A percentile compares a stretch with the other conserved stretches of the same genome.
Evolutionary conservation across 1,140 invertebrate genomes (phyloP).

Genomic region (Brachionus koreanus): DNA sequence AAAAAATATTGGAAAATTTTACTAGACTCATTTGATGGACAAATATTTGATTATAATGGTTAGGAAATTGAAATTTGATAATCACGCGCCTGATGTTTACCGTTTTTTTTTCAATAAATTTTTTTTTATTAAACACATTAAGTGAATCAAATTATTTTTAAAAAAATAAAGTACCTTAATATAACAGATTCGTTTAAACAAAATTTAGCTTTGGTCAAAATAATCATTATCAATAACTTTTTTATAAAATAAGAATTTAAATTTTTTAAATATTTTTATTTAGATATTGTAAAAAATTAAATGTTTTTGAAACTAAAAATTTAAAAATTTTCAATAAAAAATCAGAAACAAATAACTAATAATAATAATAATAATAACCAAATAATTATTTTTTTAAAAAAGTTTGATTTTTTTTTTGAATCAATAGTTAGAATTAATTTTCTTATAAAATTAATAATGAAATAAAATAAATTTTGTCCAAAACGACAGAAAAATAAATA

Average conservation of each 20-base stretch:
- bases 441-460: neutral
- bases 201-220: no score
- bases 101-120: neutral
- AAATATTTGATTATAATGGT: neutral
- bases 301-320: conserved; percentile 20
- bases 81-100: neutral
- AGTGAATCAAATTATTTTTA: neutral
- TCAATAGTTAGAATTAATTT: neutral
- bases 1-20: neutral
- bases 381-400: neutral
- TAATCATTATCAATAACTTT: neutral
- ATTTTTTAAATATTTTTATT: conserved; percentile 27
- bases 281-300: conserved; percentile 20
- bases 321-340: neutral
- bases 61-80: neutral
- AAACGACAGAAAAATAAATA: conserved; percentile 13
- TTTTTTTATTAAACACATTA: neutral
- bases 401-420: neutral
- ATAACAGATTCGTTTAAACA: no score
- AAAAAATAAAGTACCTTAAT: no score
- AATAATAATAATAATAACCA: neutral
- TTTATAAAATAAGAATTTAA: neutral
- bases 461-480: conserved; percentile 28
- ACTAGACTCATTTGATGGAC: neutral
- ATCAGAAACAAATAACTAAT: neutral